Conservation (phyloP, 2,113 vertebrate species). For the Furnarius figulus region DNA sequence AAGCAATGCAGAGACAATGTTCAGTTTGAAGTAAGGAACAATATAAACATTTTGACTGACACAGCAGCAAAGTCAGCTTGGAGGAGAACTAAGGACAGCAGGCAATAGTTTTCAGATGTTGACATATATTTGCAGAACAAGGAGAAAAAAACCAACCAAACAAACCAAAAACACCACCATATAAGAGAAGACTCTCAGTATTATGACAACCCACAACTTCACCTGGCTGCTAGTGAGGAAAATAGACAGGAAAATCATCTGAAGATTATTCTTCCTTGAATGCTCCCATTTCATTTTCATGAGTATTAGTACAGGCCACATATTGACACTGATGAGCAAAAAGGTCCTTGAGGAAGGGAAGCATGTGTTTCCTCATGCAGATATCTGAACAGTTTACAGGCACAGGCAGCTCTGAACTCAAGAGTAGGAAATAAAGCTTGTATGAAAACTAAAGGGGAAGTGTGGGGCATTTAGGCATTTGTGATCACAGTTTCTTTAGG, state of each 20-base stretch:
- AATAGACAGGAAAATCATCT: neutral
- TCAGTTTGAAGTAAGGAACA: constrained; percentile 6
- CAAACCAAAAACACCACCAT: neutral
- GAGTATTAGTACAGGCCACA: neutral
- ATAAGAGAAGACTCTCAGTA: neutral
- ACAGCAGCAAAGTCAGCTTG: neutral
- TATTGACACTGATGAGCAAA: neutral
- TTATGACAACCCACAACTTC: neutral
- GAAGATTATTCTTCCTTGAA: constrained; percentile 27
- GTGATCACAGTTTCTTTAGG: constrained; percentile 48
- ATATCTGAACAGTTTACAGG: neutral
- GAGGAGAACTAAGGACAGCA: constrained; percentile 26
- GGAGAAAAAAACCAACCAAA: neutral
- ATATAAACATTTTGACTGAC: neutral
- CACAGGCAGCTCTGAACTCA: neutral
- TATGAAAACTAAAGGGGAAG: constrained; percentile 34
- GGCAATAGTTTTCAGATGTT: constrained; percentile 2
- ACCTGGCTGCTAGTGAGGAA: neutral
- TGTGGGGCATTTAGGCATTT: neutral
- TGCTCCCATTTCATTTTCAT: neutral
- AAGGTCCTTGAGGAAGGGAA: constrained; percentile 44
- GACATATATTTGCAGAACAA: neutral
- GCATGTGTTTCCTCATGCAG: neutral
- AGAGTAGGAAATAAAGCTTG: constrained; percentile 46
- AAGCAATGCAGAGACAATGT: neutral